Base-by-base conservation (phyloP, 2,113 vertebrate genomes). In the Hystrix brachyura region DNA sequence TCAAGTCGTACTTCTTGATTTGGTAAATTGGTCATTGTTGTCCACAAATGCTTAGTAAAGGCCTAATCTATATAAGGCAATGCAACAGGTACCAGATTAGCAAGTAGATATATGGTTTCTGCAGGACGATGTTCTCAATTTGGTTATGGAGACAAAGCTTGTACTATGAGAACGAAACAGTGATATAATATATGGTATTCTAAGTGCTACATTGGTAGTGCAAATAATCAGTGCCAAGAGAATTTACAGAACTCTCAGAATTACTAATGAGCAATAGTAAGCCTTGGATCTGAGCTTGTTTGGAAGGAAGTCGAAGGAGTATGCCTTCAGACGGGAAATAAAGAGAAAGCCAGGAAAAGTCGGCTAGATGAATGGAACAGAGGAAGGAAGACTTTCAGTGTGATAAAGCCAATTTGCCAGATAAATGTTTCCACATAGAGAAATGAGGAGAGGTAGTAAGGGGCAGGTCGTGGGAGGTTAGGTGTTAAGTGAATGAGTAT, bases 241-340 rank as follows among this genome's bases (percentile, higher is more conserved):
- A 34, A 78, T 67, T 81, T 51, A 23, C 74, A 95, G 59, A 57
- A 43, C n/a, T 32, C 19, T 25, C 62, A n/a, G 4, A 38, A n/a
- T 94, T 67, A 86, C 9, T 87, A 59, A 62, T 59, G 32, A 80
- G 38, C 29, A 43, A 13, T 14, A 64, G 74, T 38, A 88, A 82
- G 27, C 3, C 85, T 87, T 95, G 48, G 38, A 7, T 59, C 62
- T 65, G 21, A 94, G 25, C 51, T 95, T 94, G 34, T 48, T 90
- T 67, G 53, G 62, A 92, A 84, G 48, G 19, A 85, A 15, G 1
- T 90, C 90, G 64, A 48, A 79, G 72, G 32, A 69, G 51, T 7
- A 23, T 62, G 9, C 34, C 88, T 94, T 87, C 59, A 84, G 60
- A 91, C 59, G n/a, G 29, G 90, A 91, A 90, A 93, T n/a, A 78